Evolutionary conservation across 2,113 vertebrate genomes (phyloP), one percentile per base, ranked within the genome.

Genomic region (Helogale parvula): DNA sequence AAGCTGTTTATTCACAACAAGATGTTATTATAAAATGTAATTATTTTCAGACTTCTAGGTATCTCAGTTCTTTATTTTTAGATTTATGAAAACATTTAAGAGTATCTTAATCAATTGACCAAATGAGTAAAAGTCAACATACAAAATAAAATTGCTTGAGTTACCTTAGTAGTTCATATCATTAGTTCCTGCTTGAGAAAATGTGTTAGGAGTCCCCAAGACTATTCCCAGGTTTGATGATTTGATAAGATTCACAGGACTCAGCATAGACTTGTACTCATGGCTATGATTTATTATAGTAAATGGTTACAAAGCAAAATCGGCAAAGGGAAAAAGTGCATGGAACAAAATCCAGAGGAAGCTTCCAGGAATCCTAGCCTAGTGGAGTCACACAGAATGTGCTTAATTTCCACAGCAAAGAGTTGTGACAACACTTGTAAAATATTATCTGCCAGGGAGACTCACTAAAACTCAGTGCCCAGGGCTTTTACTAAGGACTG

Each of bases 71-170:
- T 82, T 23, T 94, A 77, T 60, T 95, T 95, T 90, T 85, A 77
- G 66, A 57, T 81, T 23, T 79, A 66, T 87, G 6, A 23, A 23
- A 87, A 83, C 13, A 65, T 83, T 88, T 95, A 47, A 19, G 45
- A 91, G 31, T 85, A 41, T 92, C 10, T 96, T 88, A 92, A 77
- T 69, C 27, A 97, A 54, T 45, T 95, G 33, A 84, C 5, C 31
- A 92, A 85, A 89, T 92, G 38, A 93, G 38, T 9, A 45, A 85
- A 97, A 95, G 41, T 68, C 45, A 94, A 95, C 79, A 45, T 92
- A 80, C 3, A 89, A 54, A 92, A 63, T 31, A 94, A 74, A 92
- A 96, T 72, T 2, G 2, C 90, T 88, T 60, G 33, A 81, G 92
- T 89, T 85, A 76, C 25, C 4, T 86, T 71, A 69, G 65, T 92